Evolutionary conservation across 37 sponge, comb jelly and placozoan species (phyloP), one percentile per base, ranked within the genome.

Genomic region (Agelas oroides): DNA sequence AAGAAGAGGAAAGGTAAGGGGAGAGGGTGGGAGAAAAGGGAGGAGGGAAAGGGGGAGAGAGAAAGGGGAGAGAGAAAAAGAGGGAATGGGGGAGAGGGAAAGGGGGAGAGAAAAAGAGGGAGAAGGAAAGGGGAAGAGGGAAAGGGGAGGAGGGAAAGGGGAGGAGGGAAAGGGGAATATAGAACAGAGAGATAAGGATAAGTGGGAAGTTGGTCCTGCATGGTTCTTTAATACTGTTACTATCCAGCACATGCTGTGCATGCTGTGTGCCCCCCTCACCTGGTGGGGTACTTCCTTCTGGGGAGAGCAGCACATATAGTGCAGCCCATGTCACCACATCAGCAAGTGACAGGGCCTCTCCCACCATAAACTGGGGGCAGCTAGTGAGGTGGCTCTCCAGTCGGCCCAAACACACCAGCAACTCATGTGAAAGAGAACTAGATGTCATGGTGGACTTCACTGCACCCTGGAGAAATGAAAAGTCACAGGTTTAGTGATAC

Each of bases 291-390:
- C 41, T 21, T 12, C 65, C 65, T 13, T 92, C 89, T 5, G 79
- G 79, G 3, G 84, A 53, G 25, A 88, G 61, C 24, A 81, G 53
- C 15, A 57, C 73, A 35, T 84, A 88, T 20, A 92, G 86, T 19
- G 85, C 70, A 1, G 85, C 33, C 93, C 93, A 92, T 21, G 85
- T 78, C 21, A 85, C 76, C 2, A 92, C 55, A 75, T 92, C 93
- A 32, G 86, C 85, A 18, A 92, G 72, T 14, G 86, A 80, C 5
- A 85, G 65, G 1, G 21, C 37, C 31, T 92, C 80, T 69, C 63
- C 19, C 23, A 71, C 19, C 6, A 77, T 25, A 61, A 64, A 73
- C 27, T 59, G 40, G 21, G 53, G 32, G 34, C 69, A 33, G 58
- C 56, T 73, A 16, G 69, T 54, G 34, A 88, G 30, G 58, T 88